phyloP scores from a whole-genome alignment of 2,113 vertebrate genomes.

The Trichomycterus rosablanca region DNA sequence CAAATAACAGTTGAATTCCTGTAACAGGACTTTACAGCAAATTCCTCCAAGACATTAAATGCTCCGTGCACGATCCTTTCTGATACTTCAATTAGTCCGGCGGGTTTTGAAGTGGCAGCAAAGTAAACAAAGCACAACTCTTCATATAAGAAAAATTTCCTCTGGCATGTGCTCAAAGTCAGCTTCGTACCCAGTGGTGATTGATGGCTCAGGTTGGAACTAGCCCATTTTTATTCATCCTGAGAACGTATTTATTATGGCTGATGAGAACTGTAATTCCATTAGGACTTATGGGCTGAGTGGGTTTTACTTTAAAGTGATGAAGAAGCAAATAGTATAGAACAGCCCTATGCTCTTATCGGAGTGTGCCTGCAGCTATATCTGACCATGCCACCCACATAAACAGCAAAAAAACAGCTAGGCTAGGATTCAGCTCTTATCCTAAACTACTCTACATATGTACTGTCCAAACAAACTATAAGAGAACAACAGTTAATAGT shows the following conservation, averaged over 20 bases:
- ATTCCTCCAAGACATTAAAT: background rate
- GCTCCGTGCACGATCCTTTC: background rate
- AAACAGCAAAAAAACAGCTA: too few species aligned
- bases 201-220: slow-evolving; percentile 25
- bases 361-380: background rate
- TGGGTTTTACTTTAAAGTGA: too few species aligned
- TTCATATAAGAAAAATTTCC: slow-evolving; percentile 1
- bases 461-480: too few species aligned
- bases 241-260: too few species aligned
- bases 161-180: slow-evolving; percentile 22
- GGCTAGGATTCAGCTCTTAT: too few species aligned
- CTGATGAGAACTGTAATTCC: too few species aligned
- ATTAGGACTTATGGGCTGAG: too few species aligned
- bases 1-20: slow-evolving; percentile 12
- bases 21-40: too few species aligned
- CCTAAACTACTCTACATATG: too few species aligned
- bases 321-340: slow-evolving; percentile 4
- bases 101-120: background rate
- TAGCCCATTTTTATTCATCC: slow-evolving; percentile 20
- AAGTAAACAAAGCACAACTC: slow-evolving; percentile 18
- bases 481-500: too few species aligned
- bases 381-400: background rate
- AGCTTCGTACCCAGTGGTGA: slow-evolving; percentile 14
- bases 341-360: slow-evolving; percentile 1
- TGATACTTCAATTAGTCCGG: background rate